Base-by-base conservation (phyloP, 2,888 invertebrate species). In the Sepiola atlantica region DNA sequence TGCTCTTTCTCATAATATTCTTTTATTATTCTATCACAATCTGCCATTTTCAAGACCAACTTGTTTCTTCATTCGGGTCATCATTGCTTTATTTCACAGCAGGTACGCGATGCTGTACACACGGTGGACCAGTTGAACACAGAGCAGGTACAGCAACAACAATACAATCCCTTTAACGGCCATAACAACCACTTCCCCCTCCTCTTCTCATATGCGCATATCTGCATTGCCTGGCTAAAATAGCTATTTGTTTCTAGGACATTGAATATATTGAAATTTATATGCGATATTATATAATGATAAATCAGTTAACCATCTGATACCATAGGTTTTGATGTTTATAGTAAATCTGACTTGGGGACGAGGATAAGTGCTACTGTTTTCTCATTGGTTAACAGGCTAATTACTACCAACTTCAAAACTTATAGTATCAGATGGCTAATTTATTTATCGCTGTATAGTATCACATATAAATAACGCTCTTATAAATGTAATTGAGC, bases 61-160 rank as follows among this genome's bases (percentile, higher is more conserved):
- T 91, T 91, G 24, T 91, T 91, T 91, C 54, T 91, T 54, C 54
- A 45, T 92, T 16, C 20, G 6, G 55, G 55, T 3, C 55, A 92
- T n/a, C 21, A 45, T 92, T 92, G 16, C 54, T 92, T 92, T 92
- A 92, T 92, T 92, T 92, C 55, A 55, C 55, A 55, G 54, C 92
- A 92, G 92, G 92, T 55, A 92, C 93, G 55, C 32, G 93, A 93
- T 32, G 93, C 32, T 35, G 32, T 61, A 61, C 32, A 93, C 55
- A 61, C 55, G 57, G 35, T 55, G 57, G 93, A 61, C 55, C 55
- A 61, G 24, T 61, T 57, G n/a, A 55, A 93, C 57, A 93, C 93
- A 93, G 93, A 93, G 57, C 93, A 93, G 93, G 93, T 93, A 93
- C 93, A 45, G 1, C 18, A 77, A 55, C n/a, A n/a, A 45, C 54